A percentile compares a stretch with the other conserved stretches of the same genome.
Evolutionary conservation across 2,888 invertebrate genomes (phyloP).

Genomic region (Zaprionus obscuricornis): DNA sequence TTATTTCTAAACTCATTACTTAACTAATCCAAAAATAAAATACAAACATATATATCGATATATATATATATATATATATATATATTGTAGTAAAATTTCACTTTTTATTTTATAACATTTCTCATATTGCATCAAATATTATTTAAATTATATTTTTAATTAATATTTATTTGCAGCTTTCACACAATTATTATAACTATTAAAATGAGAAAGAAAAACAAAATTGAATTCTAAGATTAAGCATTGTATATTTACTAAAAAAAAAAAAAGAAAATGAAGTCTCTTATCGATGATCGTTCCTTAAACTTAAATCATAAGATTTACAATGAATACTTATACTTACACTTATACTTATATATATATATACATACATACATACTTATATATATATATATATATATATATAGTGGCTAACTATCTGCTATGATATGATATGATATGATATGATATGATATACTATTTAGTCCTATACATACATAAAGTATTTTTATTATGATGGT

Average conservation of each 20-base stretch:
- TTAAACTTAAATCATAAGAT: slow-evolving; percentile 67
- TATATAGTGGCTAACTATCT: slow-evolving; percentile 10
- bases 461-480: slow-evolving; percentile 46
- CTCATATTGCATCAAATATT: too few species aligned
- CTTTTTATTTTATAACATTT: neutral
- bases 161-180: slow-evolving; percentile 26
- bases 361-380: slow-evolving; percentile 36
- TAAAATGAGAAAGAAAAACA: slow-evolving; percentile 11
- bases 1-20: too few species aligned
- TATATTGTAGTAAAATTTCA: too few species aligned
- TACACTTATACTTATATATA: slow-evolving; percentile 38
- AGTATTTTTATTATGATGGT: slow-evolving; percentile 72
- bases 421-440: slow-evolving; percentile 33
- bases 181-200: slow-evolving; percentile 20
- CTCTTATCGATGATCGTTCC: slow-evolving; percentile 79
- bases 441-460: slow-evolving; percentile 28
- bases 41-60: too few species aligned
- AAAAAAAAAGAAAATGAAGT: slow-evolving; percentile 71
- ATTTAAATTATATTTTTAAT: too few species aligned
- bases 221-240: slow-evolving; percentile 54
- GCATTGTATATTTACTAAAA: slow-evolving; percentile 73
- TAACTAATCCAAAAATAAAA: too few species aligned
- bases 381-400: slow-evolving; percentile 18
- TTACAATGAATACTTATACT: slow-evolving; percentile 51
- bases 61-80: too few species aligned